Conservation (phyloP, 2,888 invertebrate species). For the Lysandra coridon region DNA sequence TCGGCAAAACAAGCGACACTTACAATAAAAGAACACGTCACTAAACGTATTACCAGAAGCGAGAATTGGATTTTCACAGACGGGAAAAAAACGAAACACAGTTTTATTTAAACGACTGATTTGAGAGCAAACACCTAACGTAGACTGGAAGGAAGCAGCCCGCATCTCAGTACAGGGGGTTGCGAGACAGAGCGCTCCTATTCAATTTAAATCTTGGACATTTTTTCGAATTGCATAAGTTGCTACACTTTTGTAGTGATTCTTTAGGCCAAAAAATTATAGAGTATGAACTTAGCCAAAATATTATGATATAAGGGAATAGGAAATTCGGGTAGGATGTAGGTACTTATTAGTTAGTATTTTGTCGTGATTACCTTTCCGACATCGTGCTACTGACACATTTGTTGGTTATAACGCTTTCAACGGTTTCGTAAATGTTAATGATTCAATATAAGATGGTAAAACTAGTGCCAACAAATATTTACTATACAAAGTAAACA, state of each 20-base stretch:
- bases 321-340: too few relatives aligned
- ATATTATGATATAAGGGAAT: too few relatives aligned
- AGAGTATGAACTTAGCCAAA: too few relatives aligned
- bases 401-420: too few relatives aligned
- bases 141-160: slow-evolving; percentile 51
- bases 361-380: too few relatives aligned
- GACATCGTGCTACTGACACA: too few relatives aligned
- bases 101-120: slow-evolving; percentile 74
- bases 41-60: slow-evolving; percentile 58
- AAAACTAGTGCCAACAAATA: neutral
- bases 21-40: slow-evolving; percentile 57
- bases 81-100: slow-evolving; percentile 67
- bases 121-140: slow-evolving; percentile 70
- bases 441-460: neutral
- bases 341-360: too few relatives aligned
- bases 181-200: slow-evolving; percentile 24
- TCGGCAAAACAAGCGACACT: slow-evolving; percentile 33
- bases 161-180: slow-evolving; percentile 57
- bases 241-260: neutral
- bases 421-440: too few relatives aligned
- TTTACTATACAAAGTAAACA: neutral
- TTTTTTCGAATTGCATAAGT: slow-evolving; percentile 3
- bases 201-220: slow-evolving; percentile 9
- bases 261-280: neutral
- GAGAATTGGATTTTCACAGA: slow-evolving; percentile 64